Percentiles rank a stretch among this genome's conserved stretches.
Conservation (phyloP, 2,888 invertebrate species). For the Volucella inanis region DNA sequence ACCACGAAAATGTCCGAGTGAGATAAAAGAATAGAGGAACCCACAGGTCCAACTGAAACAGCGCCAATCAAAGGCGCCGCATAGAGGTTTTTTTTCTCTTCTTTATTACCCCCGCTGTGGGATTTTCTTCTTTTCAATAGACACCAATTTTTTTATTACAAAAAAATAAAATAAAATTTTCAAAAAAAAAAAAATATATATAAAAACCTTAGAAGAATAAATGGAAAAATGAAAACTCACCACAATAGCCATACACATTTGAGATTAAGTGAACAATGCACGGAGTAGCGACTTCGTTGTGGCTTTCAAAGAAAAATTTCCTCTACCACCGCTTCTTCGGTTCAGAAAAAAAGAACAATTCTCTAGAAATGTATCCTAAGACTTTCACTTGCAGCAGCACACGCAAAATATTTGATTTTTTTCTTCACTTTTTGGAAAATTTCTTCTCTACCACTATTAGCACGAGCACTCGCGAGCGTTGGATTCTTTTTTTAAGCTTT, state of each 20-base stretch:
- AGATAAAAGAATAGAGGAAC: slow-evolving; percentile 4
- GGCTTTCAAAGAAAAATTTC: slow-evolving; percentile 8
- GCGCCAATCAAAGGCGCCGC: slow-evolving; percentile 8
- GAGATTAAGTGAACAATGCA: slow-evolving; percentile 79
- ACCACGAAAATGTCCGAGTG: slow-evolving; percentile 41
- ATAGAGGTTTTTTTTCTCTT: slow-evolving; percentile 18
- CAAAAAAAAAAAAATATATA: slow-evolving; percentile 4
- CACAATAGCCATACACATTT: slow-evolving; percentile 94
- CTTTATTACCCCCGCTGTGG: neutral
- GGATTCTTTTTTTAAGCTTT: slow-evolving; percentile 5
- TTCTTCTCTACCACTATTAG: slow-evolving; percentile 8
- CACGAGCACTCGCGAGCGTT: slow-evolving; percentile 1
- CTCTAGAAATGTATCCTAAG: slow-evolving; percentile 52
- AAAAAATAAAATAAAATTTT: neutral
- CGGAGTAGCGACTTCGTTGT: slow-evolving; percentile 61
- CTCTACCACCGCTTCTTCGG: neutral
- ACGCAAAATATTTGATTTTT: neutral
- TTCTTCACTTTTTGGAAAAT: neutral
- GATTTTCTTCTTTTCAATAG: neutral
- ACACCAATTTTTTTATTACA: neutral
- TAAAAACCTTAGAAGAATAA: slow-evolving; percentile 23
- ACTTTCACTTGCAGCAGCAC: slow-evolving; percentile 54
- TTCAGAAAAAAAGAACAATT: slow-evolving; percentile 17
- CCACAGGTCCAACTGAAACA: slow-evolving; percentile 9
- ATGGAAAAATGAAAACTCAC: slow-evolving; percentile 84